Evolutionary conservation across 2,113 vertebrate genomes (phyloP), one percentile per base, ranked within the genome.

Genomic region (Vulpes lagopus): DNA sequence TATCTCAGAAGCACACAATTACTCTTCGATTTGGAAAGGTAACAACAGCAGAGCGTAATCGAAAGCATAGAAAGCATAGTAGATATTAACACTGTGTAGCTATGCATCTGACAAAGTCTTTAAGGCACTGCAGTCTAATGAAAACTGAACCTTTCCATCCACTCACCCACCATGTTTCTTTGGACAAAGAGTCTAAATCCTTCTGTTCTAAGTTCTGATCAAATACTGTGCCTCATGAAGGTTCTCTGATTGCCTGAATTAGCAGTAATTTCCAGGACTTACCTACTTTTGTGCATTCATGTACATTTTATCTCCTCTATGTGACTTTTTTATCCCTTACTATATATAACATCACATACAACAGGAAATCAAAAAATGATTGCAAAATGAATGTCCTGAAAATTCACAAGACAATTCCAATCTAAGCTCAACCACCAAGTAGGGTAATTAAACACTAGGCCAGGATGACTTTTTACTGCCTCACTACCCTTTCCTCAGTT

Each of bases 1-100:
- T 88, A 32, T 82, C 83, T 97, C 53, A 86, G 51, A 96, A 92
- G 9, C 43, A 96, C 94, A 94, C 51, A 92, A 73, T 49, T 86
- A 55, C 35, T 85, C n/a, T 89, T 67, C 22, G 55, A 89, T 92
- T 89, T 95, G 67, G 57, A 92, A 97, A 94, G 60, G n/a, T 0
- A 92, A 16, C 69, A 92, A 73, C 9, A 84, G 23, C 6, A 59
- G 96, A 55, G 38, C 64, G 89, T 15, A 92, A 53, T 60, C 89
- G 5, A 97, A 95, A 96, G 87, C 22, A 78, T 0, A 69, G 79
- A 97, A 95, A 96, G 87, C 22, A 78, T 0, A 69, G 79, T 6
- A 94, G 51, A 93, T 91, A 82, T 89, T 67, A 95, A 94, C 11
- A 38, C 23, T 74, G 8, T 79, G 30, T 64, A 94, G 83, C 19